A percentile compares a stretch with the other conserved stretches of the same genome.
Evolutionary conservation across 2,888 invertebrate genomes (phyloP).

Genomic region (Sycophila texana): DNA sequence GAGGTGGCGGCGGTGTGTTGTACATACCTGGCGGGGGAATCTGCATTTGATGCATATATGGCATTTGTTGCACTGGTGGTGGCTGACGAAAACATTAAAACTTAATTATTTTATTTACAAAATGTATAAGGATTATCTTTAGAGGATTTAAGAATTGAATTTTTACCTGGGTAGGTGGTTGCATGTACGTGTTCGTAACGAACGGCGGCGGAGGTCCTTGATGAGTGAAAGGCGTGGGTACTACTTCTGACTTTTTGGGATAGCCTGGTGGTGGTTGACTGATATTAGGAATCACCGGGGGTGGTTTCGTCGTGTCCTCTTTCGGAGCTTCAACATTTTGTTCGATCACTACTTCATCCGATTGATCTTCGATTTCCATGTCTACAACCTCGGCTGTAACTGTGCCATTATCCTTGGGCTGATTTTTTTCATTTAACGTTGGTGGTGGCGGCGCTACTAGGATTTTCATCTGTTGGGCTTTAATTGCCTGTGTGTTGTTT

Average conservation of each 20-base stretch:
- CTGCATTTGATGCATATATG: slow-evolving; percentile 57
- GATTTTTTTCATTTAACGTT: slow-evolving; percentile 65
- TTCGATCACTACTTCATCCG: slow-evolving; percentile 71
- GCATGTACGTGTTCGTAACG: slow-evolving; percentile 66
- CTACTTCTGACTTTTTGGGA: slow-evolving; percentile 47
- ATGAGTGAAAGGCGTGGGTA: slow-evolving; percentile 65
- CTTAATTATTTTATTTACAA: slow-evolving; percentile 26
- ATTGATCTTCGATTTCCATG: slow-evolving; percentile 74
- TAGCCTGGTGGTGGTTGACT: slow-evolving; percentile 52
- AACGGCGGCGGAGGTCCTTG: slow-evolving; percentile 68
- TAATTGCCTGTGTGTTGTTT: slow-evolving; percentile 43
- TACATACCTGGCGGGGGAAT: slow-evolving; percentile 61
- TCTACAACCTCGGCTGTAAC: slow-evolving; percentile 64
- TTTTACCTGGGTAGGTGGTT: slow-evolving; percentile 59
- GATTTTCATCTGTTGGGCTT: slow-evolving; percentile 69
- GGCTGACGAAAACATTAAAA: slow-evolving; percentile 53
- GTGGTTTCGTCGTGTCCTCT: slow-evolving; percentile 56
- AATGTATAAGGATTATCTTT: neutral
- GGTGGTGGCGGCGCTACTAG: slow-evolving; percentile 73
- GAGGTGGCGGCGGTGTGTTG: slow-evolving; percentile 71
- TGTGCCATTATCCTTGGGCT: slow-evolving; percentile 53
- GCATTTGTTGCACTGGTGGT: slow-evolving; percentile 46
- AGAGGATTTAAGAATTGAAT: neutral
- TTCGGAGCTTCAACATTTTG: slow-evolving; percentile 56
- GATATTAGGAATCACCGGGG: slow-evolving; percentile 51